Evolutionary conservation across 1,140 invertebrate genomes (phyloP).

Genomic region (Drosophila littoralis): DNA sequence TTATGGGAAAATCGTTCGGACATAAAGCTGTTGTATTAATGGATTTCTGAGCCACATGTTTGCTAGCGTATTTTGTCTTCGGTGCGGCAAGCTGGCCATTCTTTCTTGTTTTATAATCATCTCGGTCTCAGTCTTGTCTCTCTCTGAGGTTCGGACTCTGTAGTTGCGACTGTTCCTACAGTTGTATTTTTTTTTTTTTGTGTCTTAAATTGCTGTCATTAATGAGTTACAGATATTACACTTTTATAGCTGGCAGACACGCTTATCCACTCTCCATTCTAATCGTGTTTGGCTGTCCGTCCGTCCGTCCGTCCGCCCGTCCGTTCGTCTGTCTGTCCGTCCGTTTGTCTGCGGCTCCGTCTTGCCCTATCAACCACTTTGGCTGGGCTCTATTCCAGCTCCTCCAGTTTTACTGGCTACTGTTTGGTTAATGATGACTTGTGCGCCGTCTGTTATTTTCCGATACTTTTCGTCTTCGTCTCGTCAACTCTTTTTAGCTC

Average conservation of each 20-base stretch:
- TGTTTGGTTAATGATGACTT: conserved; percentile 77
- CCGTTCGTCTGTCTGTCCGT: conserved; percentile 1
- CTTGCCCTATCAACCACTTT: conserved; percentile 25
- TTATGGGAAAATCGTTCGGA: too few species aligned
- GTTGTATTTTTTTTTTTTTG: conserved; percentile 4
- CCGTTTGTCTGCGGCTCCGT: background rate
- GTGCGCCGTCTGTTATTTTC: conserved; percentile 42
- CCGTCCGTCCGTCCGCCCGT: background rate
- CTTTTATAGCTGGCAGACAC: conserved; percentile 80
- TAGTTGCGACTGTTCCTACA: background rate
- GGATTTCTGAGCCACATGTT: too few species aligned
- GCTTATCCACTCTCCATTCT: conserved; percentile 76
- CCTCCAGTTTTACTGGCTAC: conserved; percentile 53
- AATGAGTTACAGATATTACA: conserved; percentile 83
- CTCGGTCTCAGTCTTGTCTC: conserved; percentile 7
- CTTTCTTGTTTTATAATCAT: background rate
- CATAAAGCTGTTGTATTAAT: too few species aligned
- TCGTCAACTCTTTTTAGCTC: conserved; percentile 64
- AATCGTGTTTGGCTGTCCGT: conserved; percentile 62
- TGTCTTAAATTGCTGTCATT: conserved; percentile 77
- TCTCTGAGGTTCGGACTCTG: conserved; percentile 1
- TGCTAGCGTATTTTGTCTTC: conserved; percentile 11
- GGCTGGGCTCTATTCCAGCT: conserved; percentile 24
- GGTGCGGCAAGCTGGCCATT: background rate
- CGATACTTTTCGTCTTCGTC: conserved; percentile 32